A percentile compares a stretch with the other conserved stretches of the same genome.
These are phyloP conservation scores for Paralichthys olivaceus DNA, from an alignment of 2,113 vertebrate genomes.

Conservation along the genomic window DNA sequence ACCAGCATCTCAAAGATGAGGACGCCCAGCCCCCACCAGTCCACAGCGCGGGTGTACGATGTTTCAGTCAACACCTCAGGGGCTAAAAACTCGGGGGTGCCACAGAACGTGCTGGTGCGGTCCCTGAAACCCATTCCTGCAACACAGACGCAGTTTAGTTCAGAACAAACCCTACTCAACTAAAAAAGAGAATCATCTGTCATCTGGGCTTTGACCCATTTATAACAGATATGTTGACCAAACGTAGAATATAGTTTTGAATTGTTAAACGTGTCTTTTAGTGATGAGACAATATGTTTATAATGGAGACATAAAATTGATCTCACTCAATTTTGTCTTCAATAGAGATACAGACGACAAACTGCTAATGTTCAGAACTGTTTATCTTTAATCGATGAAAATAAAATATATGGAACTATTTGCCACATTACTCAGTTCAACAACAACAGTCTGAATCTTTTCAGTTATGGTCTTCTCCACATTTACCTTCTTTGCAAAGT, in stretches of 20 bases:
- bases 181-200: too few relatives aligned
- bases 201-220: too few relatives aligned
- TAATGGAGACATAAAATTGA: too few relatives aligned
- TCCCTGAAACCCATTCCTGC: slow-evolving; percentile 98
- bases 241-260: neutral
- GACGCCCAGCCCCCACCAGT: slow-evolving; percentile 99
- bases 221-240: neutral
- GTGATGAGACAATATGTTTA: too few relatives aligned
- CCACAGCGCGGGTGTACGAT: slow-evolving; percentile 96
- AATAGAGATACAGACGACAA: too few relatives aligned
- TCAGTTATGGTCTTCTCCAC: too few relatives aligned
- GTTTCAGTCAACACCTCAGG: slow-evolving; percentile 98
- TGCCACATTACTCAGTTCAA: neutral
- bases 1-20: slow-evolving; percentile 99
- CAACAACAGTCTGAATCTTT: neutral
- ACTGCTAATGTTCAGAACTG: too few relatives aligned
- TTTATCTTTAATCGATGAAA: neutral
- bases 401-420: neutral
- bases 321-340: too few relatives aligned
- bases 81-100: slow-evolving; percentile 97
- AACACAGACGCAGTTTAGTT: neutral
- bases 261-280: too few relatives aligned
- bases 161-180: neutral
- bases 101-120: slow-evolving; percentile 98
- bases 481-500: slow-evolving; percentile 98